Conservation (phyloP, 2,888 invertebrate species). For the Pseudoips prasinana region DNA sequence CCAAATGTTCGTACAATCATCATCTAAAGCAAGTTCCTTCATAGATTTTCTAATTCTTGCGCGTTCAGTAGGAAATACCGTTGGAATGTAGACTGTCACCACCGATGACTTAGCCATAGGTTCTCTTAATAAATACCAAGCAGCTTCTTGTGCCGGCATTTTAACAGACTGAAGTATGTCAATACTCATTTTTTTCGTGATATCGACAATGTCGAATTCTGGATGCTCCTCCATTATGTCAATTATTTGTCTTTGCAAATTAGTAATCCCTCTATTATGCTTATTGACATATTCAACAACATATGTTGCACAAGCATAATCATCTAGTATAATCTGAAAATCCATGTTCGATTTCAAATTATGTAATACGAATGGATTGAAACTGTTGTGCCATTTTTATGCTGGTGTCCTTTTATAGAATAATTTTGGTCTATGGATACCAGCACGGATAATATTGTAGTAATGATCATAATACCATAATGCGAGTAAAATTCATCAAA, state of each 20-base stretch:
- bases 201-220: conserved; percentile 22
- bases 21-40: conserved; percentile 33
- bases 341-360: conserved; percentile 38
- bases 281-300: conserved; percentile 56
- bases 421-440: conserved; percentile 35
- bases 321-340: conserved; percentile 40
- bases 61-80: conserved; percentile 52
- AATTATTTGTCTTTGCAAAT: conserved; percentile 41
- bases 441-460: conserved; percentile 38
- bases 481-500: conserved; percentile 38
- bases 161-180: conserved; percentile 48
- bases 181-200: conserved; percentile 29
- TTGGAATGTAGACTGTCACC: conserved; percentile 45
- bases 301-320: conserved; percentile 37
- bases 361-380: conserved; percentile 46
- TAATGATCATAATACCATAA: conserved; percentile 38
- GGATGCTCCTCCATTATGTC: conserved; percentile 36
- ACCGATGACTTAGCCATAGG: conserved; percentile 52
- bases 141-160: conserved; percentile 58
- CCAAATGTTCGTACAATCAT: conserved; percentile 36
- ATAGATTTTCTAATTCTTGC: conserved; percentile 32
- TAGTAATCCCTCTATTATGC: conserved; percentile 43
- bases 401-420: conserved; percentile 31
- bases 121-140: conserved; percentile 59
- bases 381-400: conserved; percentile 38